Conservation (phyloP, 2,797 vertebrate genomes). For the Helostoma temminkii region DNA sequence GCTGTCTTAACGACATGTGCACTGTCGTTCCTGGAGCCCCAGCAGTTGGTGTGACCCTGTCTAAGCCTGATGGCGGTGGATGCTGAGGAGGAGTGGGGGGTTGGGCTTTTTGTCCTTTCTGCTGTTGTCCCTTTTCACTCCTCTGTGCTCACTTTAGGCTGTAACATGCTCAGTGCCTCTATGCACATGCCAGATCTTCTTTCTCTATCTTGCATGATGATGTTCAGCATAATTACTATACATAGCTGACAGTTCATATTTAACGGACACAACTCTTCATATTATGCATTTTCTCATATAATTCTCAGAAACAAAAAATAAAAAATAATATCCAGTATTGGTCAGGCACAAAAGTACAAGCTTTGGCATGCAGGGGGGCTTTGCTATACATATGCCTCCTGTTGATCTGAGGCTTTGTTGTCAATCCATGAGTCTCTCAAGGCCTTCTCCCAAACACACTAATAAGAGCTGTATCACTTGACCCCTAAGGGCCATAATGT, state of each 20-base stretch:
- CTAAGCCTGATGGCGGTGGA: conserved; percentile 29
- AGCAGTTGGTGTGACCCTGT: conserved; percentile 47
- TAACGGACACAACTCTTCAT: neutral
- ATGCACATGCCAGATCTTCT: conserved; percentile 9
- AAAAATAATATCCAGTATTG: neutral
- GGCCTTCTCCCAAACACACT: conserved; percentile 24
- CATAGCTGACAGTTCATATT: conserved; percentile 2
- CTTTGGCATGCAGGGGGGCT: conserved; percentile 16
- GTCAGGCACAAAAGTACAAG: conserved; percentile 7
- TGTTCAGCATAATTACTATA: conserved; percentile 14
- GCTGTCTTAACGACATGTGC: conserved; percentile 28
- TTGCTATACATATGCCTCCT: conserved; percentile 28
- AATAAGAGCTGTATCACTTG: conserved; percentile 34
- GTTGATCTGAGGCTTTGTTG: conserved; percentile 43
- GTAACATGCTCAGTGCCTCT: conserved; percentile 24
- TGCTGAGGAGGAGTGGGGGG: conserved; percentile 5
- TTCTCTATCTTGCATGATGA: no score
- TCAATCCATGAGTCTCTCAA: conserved; percentile 45
- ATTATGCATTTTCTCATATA: neutral
- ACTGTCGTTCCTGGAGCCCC: conserved; percentile 32
- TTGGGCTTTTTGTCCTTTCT: conserved; percentile 35
- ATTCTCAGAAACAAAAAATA: neutral
- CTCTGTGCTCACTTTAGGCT: conserved; percentile 35
- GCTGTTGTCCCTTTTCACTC: conserved; percentile 27
- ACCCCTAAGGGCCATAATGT: conserved; percentile 24